Evolutionary conservation across 2,888 invertebrate genomes (phyloP).

Genomic region (Scaptomyza caliginosa): DNA sequence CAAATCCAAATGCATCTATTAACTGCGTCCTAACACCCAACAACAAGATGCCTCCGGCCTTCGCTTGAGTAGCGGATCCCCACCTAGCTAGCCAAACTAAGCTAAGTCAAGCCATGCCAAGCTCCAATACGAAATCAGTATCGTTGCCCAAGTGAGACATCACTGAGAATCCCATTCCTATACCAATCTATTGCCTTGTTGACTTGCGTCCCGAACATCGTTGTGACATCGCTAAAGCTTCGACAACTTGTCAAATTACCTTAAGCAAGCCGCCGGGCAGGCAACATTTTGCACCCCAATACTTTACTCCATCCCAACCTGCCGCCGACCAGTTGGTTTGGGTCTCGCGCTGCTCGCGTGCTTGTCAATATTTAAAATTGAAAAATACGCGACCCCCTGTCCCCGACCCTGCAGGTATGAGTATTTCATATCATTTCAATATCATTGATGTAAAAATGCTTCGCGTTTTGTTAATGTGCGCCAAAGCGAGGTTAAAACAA

Average conservation of each 20-base stretch:
- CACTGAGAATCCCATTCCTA: conserved; percentile 8
- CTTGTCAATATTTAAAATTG: conserved; percentile 69
- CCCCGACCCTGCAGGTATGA: conserved; percentile 36
- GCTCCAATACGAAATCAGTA: conserved; percentile 12
- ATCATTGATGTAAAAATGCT: conserved; percentile 69
- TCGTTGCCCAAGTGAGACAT: conserved; percentile 52
- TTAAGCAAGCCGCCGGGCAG: conserved; percentile 65
- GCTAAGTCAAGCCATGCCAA: no score
- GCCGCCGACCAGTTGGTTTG: neutral
- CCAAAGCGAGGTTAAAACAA: conserved; percentile 30
- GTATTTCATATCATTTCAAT: conserved; percentile 76
- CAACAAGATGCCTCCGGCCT: conserved; percentile 52
- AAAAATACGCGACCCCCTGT: conserved; percentile 52
- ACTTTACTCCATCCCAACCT: neutral
- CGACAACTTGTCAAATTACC: conserved; percentile 79
- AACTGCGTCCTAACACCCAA: conserved; percentile 59
- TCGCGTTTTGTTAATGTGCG: conserved; percentile 59
- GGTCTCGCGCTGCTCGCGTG: conserved; percentile 6
- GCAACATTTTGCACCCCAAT: conserved; percentile 27
- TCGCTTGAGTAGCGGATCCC: neutral
- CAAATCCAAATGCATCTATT: conserved; percentile 70
- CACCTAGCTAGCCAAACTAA: no score
- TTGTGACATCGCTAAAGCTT: conserved; percentile 71
- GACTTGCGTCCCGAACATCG: conserved; percentile 46
- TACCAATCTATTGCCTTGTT: conserved; percentile 40